Evolutionary conservation across 1,140 invertebrate species (phyloP).

Genomic region (Drosophila ogumai): DNA sequence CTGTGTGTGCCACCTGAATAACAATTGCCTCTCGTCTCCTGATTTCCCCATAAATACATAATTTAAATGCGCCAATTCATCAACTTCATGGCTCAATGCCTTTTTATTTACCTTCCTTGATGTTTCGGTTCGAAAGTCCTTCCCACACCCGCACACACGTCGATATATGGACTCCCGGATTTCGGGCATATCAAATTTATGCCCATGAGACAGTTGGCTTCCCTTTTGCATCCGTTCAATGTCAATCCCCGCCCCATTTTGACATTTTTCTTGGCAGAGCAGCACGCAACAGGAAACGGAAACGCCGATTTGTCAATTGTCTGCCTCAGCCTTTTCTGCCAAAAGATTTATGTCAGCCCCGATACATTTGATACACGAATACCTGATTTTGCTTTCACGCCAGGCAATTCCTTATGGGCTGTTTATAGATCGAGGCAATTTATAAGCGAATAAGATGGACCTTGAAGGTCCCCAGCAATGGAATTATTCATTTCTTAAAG

Average conservation of each 20-base stretch:
- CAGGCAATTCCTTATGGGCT: slow-evolving; percentile 1
- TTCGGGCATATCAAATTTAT: slow-evolving; percentile 43
- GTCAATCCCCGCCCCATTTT: slow-evolving; percentile 19
- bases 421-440: slow-evolving; percentile 30
- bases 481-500: not conserved
- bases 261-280: slow-evolving; percentile 14
- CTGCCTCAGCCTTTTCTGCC: slow-evolving; percentile 17
- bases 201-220: slow-evolving; percentile 15
- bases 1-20: slow-evolving; percentile 40
- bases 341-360: slow-evolving; percentile 40
- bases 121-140: slow-evolving; percentile 42
- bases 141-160: not conserved
- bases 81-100: slow-evolving; percentile 55
- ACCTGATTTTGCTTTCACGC: slow-evolving; percentile 35
- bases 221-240: slow-evolving; percentile 23
- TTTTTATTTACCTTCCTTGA: slow-evolving; percentile 49
- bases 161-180: slow-evolving; percentile 4
- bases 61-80: slow-evolving; percentile 61
- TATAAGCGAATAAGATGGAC: slow-evolving; percentile 1
- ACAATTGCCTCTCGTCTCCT: slow-evolving; percentile 15
- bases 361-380: slow-evolving; percentile 45
- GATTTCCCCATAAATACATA: slow-evolving; percentile 45
- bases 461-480: not conserved
- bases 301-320: slow-evolving; percentile 62
- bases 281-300: slow-evolving; percentile 49